These are phyloP conservation scores for Episyrphus balteatus DNA, from an alignment of 1,140 invertebrate genomes.

Conservation along the genomic window DNA sequence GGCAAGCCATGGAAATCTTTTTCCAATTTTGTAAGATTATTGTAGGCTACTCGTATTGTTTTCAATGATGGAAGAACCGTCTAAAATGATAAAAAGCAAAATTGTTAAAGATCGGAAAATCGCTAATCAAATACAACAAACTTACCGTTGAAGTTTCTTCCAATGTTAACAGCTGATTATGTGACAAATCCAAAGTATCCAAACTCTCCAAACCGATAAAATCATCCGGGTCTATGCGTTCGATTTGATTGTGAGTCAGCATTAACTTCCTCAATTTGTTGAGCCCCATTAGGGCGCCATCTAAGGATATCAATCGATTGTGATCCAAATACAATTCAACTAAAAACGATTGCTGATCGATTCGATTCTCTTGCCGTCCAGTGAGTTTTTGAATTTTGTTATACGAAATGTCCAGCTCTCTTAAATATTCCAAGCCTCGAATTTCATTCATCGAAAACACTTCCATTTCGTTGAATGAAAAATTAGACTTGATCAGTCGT, in stretches of 20 bases:
- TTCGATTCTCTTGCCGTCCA: slow-evolving; percentile 59
- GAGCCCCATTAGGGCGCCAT: slow-evolving; percentile 59
- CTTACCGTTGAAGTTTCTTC: slow-evolving; percentile 68
- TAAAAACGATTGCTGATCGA: slow-evolving; percentile 56
- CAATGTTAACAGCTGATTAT: slow-evolving; percentile 61
- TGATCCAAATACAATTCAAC: slow-evolving; percentile 59
- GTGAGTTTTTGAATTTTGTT: slow-evolving; percentile 57
- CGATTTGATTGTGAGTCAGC: slow-evolving; percentile 60
- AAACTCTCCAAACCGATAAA: slow-evolving; percentile 60
- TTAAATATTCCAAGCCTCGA: slow-evolving; percentile 53
- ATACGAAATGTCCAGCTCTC: slow-evolving; percentile 58
- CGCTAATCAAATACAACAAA: background rate
- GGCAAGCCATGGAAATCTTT: slow-evolving; percentile 70
- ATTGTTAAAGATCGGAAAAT: background rate
- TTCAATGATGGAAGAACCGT: slow-evolving; percentile 63
- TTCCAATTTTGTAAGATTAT: slow-evolving; percentile 56
- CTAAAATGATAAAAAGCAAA: slow-evolving; percentile 39
- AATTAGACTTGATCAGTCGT: slow-evolving; percentile 53
- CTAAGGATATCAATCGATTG: slow-evolving; percentile 56
- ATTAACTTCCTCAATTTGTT: slow-evolving; percentile 57
- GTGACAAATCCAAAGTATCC: slow-evolving; percentile 59
- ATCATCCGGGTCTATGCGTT: slow-evolving; percentile 58
- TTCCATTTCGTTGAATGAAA: slow-evolving; percentile 60
- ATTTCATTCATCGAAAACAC: slow-evolving; percentile 69
- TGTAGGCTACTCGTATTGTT: slow-evolving; percentile 61